A percentile compares a stretch with the other conserved stretches of the same genome.
Evolutionary conservation across 2,113 vertebrate genomes (phyloP).

Genomic region (Lophius piscatorius): DNA sequence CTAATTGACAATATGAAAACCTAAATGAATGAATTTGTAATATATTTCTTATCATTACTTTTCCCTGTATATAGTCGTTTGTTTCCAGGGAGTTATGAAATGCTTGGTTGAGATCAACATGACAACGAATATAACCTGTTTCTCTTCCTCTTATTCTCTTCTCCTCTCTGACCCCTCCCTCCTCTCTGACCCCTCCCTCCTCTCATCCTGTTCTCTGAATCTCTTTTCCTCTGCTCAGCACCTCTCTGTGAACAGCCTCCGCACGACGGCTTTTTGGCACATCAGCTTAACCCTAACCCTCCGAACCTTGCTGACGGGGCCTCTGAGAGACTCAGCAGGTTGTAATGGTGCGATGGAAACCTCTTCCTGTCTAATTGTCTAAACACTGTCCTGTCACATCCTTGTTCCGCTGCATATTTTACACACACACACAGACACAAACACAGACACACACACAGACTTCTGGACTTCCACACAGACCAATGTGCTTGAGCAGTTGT

Average conservation of each 20-base stretch:
- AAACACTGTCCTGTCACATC: too few species aligned
- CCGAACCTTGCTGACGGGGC: conserved; percentile 49
- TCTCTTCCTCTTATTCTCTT: neutral
- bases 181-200: neutral
- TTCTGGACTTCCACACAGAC: conserved; percentile 15
- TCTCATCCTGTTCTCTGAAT: neutral
- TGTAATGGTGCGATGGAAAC: conserved; percentile 37
- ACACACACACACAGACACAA: conserved; percentile 7
- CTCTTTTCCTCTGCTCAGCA: conserved; percentile 30
- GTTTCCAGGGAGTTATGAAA: conserved; percentile 25
- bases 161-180: conserved; percentile 10
- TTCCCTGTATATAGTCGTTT: neutral
- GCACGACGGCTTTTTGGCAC: conserved; percentile 59
- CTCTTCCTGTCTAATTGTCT: conserved; percentile 23
- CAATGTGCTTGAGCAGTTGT: conserved; percentile 20
- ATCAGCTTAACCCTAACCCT: conserved; percentile 58
- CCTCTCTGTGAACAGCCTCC: conserved; percentile 43
- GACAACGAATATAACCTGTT: conserved; percentile 20
- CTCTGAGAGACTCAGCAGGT: conserved; percentile 42
- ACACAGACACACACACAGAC: conserved; percentile 9
- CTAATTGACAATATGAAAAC: too few species aligned
- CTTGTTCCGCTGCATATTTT: conserved; percentile 5
- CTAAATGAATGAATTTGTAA: too few species aligned
- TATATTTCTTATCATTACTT: conserved; percentile 6
- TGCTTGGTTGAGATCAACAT: conserved; percentile 27